phyloP scores from a whole-genome alignment of 2,888 invertebrate genomes.

The Ormyrus nitidulus region DNA sequence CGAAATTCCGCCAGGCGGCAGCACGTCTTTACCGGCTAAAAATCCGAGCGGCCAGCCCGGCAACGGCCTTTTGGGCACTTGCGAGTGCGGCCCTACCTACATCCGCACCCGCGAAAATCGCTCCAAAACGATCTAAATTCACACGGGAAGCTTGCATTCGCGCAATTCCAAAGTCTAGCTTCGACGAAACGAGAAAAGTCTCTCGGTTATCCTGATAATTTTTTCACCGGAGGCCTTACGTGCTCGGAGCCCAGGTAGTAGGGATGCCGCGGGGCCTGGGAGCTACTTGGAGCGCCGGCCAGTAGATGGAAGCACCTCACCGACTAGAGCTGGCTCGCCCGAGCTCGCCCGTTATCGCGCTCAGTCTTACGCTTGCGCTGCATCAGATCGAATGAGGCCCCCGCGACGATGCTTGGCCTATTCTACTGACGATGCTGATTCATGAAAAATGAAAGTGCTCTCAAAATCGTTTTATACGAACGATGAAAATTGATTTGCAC shows the following conservation, averaged over 20 bases:
- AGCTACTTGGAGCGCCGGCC: conserved; percentile 37
- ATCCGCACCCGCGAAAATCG: too few relatives aligned
- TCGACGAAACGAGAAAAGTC: too few relatives aligned
- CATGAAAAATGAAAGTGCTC: too few relatives aligned
- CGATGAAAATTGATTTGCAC: neutral
- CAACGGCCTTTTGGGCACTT: conserved; percentile 17
- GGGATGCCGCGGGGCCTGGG: conserved; percentile 15
- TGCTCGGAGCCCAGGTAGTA: neutral
- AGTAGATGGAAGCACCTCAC: conserved; percentile 64
- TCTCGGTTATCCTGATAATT: too few relatives aligned
- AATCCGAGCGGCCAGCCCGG: conserved; percentile 18
- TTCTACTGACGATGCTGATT: conserved; percentile 46
- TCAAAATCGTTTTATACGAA: too few relatives aligned
- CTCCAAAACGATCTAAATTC: too few relatives aligned
- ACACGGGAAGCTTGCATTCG: too few relatives aligned
- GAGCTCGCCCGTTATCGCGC: neutral
- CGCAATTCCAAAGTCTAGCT: too few relatives aligned
- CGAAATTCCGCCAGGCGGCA: conserved; percentile 67
- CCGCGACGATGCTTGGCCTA: neutral
- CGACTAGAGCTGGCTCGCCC: conserved; percentile 16
- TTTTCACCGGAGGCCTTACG: too few relatives aligned
- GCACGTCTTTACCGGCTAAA: conserved; percentile 61
- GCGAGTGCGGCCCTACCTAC: neutral
- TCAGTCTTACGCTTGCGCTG: conserved; percentile 55
- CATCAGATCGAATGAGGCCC: neutral